Percentiles rank a stretch among this genome's conserved stretches.
Conservation (phyloP, 2,888 invertebrate species). For the Crossocerus cetratus region DNA sequence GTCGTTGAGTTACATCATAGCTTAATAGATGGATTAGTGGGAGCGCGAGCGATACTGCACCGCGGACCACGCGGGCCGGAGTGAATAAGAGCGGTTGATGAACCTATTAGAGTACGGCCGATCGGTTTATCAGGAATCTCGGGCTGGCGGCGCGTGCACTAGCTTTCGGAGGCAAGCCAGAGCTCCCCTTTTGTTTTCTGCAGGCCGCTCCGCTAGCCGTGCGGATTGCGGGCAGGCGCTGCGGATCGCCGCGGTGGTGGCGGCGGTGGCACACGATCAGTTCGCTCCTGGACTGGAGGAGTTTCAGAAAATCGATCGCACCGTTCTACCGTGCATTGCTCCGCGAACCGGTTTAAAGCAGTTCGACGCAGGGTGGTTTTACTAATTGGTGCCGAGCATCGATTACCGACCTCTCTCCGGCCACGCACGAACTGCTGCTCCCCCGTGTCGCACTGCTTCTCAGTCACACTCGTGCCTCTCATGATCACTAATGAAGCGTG, state of each 20-base stretch:
- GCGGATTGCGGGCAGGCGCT: conserved; percentile 12
- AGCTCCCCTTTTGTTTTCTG: conserved; percentile 1
- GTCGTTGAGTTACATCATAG: too few species aligned
- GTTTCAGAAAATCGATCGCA: conserved; percentile 64
- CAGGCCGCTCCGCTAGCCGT: not conserved
- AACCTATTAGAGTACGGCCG: not conserved
- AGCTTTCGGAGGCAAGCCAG: not conserved
- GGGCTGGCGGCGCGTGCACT: not conserved
- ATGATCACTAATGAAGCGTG: not conserved
- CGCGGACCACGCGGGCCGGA: too few species aligned
- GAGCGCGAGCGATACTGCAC: too few species aligned
- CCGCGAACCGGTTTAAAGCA: conserved; percentile 65
- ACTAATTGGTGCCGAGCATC: conserved; percentile 70
- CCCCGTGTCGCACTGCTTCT: not conserved
- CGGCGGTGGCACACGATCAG: conserved; percentile 27
- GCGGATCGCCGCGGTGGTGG: conserved; percentile 20
- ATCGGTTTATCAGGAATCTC: not conserved
- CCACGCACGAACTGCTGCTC: conserved; percentile 1
- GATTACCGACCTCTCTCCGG: conserved; percentile 61
- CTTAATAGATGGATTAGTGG: too few species aligned
- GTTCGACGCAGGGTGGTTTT: conserved; percentile 67
- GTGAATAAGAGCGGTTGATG: not conserved
- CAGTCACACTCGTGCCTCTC: conserved; percentile 1
- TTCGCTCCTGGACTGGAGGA: conserved; percentile 30
- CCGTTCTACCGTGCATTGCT: conserved; percentile 62